Evolutionary conservation across 1,140 invertebrate genomes (phyloP), one percentile per base, ranked within the genome.

Genomic region (Monochamus saltuarius): DNA sequence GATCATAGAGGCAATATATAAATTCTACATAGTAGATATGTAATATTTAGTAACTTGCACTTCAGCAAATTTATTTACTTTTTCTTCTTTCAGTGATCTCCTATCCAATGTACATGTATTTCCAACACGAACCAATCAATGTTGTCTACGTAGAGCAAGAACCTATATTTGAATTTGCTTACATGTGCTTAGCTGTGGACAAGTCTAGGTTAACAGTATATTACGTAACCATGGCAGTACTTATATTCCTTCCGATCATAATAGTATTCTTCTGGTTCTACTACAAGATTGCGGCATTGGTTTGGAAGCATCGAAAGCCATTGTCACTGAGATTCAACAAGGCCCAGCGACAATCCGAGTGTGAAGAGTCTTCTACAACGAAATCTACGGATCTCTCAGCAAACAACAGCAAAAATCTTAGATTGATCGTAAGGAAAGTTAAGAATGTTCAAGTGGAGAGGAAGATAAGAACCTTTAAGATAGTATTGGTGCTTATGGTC

Each of bases 211-310:
- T 62, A 71, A 78, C 61, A 75, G 77, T 67, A 66, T 80, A 59
- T 64, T 77, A 70, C 50, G 59, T 71, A 3, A 50, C 49, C 7
- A 66, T 83, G 7, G 80, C 80, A 35, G 57, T 72, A n/a, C 66
- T 81, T 6, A 79, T 84, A 59, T 84, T 84, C 49, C 16, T 81
- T 22, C 81, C 82, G 8, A 75, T 83, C 38, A 71, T 80, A 17
- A 64, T 75, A 19, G 75, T 79, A 45, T 83, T 84, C 57, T 35
- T 83, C 9, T 79, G 78, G 59, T 72, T 85, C 9, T 81, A 85
- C 61, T 70, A 77, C 16, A 77, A 79, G 0, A 77, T 84, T n/a
- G 82, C 80, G 1, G 62, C 74, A 22, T 75, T 80, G 50, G 74
- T 84, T 45, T 83, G 78, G 77, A 73, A 67, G 19, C 73, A 76